Evolutionary conservation across 2,888 invertebrate genomes (phyloP).

Genomic region (Loripinus fragilis): DNA sequence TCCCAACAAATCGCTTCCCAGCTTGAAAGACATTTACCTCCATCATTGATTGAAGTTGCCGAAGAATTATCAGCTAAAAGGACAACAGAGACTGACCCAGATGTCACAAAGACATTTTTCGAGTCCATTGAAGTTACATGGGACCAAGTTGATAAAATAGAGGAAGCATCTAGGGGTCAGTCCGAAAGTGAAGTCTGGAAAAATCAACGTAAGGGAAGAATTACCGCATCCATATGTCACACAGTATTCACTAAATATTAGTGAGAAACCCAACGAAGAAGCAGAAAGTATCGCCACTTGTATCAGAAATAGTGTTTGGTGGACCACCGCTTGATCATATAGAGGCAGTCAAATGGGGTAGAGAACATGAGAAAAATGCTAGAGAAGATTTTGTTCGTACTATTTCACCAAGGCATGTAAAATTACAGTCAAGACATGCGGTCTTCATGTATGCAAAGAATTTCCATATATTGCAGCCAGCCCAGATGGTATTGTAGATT

Average conservation of each 20-base stretch:
- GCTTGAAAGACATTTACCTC: neutral
- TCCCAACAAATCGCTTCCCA: constrained; percentile 1
- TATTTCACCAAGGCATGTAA: too few species aligned
- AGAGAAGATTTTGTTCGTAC: neutral
- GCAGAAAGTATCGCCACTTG: constrained; percentile 14
- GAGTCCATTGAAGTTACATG: neutral
- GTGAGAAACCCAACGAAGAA: neutral
- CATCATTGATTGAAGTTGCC: neutral
- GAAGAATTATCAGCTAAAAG: neutral
- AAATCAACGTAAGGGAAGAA: constrained; percentile 5
- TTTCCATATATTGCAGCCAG: constrained; percentile 22
- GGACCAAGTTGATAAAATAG: too few species aligned
- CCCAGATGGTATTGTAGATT: constrained; percentile 4
- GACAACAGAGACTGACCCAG: neutral
- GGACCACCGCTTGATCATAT: neutral
- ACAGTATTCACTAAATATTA: neutral
- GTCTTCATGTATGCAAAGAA: constrained; percentile 8
- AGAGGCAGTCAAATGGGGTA: neutral
- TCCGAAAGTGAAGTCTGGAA: neutral
- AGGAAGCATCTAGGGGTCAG: constrained; percentile 4
- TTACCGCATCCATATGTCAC: constrained; percentile 14
- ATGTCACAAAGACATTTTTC: neutral
- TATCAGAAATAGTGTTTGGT: constrained; percentile 1
- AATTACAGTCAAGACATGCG: neutral
- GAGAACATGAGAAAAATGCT: constrained; percentile 12